Conservation (phyloP, 2,888 invertebrate species). For the Leptinotarsa peninsularis region DNA sequence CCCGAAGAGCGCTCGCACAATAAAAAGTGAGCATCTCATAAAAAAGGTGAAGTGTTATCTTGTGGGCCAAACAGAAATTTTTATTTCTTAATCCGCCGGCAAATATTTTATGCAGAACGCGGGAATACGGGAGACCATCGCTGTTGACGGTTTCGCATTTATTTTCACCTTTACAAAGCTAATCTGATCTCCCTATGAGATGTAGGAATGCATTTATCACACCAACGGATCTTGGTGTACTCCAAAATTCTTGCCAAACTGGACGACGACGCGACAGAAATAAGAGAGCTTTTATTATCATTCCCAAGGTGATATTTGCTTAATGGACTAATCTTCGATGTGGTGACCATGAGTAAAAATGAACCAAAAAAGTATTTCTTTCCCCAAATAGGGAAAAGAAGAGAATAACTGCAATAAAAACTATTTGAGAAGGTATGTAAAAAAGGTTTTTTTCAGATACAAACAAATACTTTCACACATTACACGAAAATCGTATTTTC, state of each 20-base stretch:
- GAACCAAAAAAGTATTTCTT: too few relatives aligned
- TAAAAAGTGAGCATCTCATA: slow-evolving; percentile 14
- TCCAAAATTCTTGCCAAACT: slow-evolving; percentile 8
- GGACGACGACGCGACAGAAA: background rate
- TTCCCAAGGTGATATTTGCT: too few relatives aligned
- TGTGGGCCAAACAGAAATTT: slow-evolving; percentile 27
- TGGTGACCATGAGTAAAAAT: too few relatives aligned
- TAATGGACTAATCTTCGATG: too few relatives aligned
- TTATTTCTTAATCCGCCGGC: slow-evolving; percentile 32
- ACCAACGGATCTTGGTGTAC: background rate
- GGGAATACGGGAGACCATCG: slow-evolving; percentile 2
- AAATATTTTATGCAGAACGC: slow-evolving; percentile 24
- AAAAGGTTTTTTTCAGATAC: too few relatives aligned
- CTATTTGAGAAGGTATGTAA: too few relatives aligned
- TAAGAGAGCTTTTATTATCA: too few relatives aligned
- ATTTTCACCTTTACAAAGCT: slow-evolving; percentile 14
- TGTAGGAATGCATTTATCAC: slow-evolving; percentile 12
- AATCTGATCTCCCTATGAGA: slow-evolving; percentile 17
- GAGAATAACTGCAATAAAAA: too few relatives aligned
- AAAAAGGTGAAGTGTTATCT: slow-evolving; percentile 28
- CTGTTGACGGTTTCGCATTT: slow-evolving; percentile 15
- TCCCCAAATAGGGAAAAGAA: too few relatives aligned
- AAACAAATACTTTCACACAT: too few relatives aligned
- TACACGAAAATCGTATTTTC: too few relatives aligned
- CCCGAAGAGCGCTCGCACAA: slow-evolving; percentile 13